Evolutionary conservation across 2,113 vertebrate species (phyloP), one percentile per base, ranked within the genome.

Genomic region (Galemys pyrenaicus): DNA sequence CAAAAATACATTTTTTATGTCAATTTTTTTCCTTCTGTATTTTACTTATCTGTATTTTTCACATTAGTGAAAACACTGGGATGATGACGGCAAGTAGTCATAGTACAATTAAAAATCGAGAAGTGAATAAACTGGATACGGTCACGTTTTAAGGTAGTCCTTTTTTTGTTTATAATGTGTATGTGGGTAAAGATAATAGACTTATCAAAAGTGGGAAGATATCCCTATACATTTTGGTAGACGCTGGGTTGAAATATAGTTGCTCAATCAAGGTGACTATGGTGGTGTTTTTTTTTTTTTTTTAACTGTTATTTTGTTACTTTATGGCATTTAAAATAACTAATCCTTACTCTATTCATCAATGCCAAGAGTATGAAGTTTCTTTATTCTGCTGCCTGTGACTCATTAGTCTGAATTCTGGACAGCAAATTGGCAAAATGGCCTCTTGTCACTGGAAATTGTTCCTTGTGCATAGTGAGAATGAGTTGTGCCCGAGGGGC

Each of bases 301-400:
- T n/a, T 44, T 9, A 39, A 74, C 41, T 93, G 60, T 79, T 91
- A 83, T 96, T 93, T 95, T 96, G 71, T 96, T 90, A 51, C 79
- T 82, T 96, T 67, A 70, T 87, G 89, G 17, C 54, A 56, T 91
- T 87, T 87, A 65, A 95, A 94, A 92, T 94, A 83, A 93, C 65
- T 68, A 91, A 91, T 96, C 79, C 58, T 93, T 79, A 39, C 54
- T 68, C 58, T 70, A 24, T 51, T 93, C 78, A 89, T 84, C 94
- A 93, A 94, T 92, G 85, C 74, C 82, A 88, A 62, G 87, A 89
- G 83, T 79, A 74, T 94, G 94, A 93, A 60, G 19, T 93, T 94
- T 96, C 94, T 95, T 90, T 95, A 54, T 95, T 96, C 60, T 87
- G 26, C 78, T 91, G 60, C 74, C 64, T 89, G 65, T 84, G 95